These are phyloP conservation scores for Tiphia femorata DNA, from an alignment of 2,888 invertebrate species.

Conservation along the genomic window DNA sequence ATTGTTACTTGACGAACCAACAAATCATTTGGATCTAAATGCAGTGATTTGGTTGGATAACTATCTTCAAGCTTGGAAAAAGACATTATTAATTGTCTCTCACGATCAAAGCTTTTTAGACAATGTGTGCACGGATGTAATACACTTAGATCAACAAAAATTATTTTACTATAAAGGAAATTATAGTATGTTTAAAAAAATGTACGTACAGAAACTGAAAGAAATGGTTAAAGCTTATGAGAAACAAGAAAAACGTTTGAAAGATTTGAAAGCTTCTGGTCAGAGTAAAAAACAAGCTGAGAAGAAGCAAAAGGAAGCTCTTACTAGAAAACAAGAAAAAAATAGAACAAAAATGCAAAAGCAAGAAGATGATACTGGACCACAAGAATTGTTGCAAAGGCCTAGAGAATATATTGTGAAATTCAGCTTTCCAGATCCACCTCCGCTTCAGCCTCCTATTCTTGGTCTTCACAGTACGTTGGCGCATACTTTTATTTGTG, in stretches of 20 bases:
- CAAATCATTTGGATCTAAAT: constrained; percentile 98
- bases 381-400: constrained; percentile 85
- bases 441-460: constrained; percentile 96
- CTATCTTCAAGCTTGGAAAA: constrained; percentile 98
- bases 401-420: constrained; percentile 98
- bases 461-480: constrained; percentile 89
- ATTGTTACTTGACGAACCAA: constrained; percentile 98
- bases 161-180: constrained; percentile 98
- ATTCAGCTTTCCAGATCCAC: constrained; percentile 97
- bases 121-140: constrained; percentile 99
- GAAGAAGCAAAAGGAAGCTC: constrained; percentile 91
- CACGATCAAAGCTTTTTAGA: constrained; percentile 99
- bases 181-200: constrained; percentile 98
- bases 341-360: constrained; percentile 85
- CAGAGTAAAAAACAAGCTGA: constrained; percentile 97
- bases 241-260: constrained; percentile 96
- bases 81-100: constrained; percentile 96
- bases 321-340: constrained; percentile 94
- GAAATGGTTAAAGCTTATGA: constrained; percentile 98
- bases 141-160: constrained; percentile 95
- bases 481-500: too few relatives aligned
- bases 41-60: constrained; percentile 99
- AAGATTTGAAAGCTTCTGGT: constrained; percentile 94
- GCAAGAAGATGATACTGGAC: constrained; percentile 84
- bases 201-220: constrained; percentile 95